Evolutionary conservation across 2,797 vertebrate genomes (phyloP).

Genomic region (Trachops cirrhosus): DNA sequence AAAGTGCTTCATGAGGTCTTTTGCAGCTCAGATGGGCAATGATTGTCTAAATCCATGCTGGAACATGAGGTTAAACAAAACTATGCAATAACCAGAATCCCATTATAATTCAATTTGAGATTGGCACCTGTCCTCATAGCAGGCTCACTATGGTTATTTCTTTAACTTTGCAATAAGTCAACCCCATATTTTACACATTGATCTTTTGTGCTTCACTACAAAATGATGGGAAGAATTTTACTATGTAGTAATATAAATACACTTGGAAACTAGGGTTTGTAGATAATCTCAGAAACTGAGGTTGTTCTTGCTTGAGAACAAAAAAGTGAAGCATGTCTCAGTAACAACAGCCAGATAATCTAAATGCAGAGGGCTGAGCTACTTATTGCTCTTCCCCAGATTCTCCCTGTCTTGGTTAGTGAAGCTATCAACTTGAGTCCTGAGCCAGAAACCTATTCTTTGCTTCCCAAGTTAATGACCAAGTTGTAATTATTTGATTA

Average conservation of each 20-base stretch:
- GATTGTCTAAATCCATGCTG: slow-evolving; percentile 46
- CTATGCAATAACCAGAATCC: neutral
- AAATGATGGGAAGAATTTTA: neutral
- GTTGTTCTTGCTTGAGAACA: neutral
- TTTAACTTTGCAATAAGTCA: slow-evolving; percentile 23
- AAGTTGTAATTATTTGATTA: neutral
- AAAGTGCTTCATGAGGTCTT: slow-evolving; percentile 36
- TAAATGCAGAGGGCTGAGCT: neutral
- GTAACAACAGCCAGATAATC: neutral
- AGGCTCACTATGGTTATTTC: neutral
- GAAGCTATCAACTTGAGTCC: neutral
- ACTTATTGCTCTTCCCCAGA: neutral
- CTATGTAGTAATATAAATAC: slow-evolving; percentile 28
- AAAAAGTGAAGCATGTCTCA: neutral
- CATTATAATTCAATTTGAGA: neutral
- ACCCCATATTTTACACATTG: neutral
- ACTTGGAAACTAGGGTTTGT: neutral
- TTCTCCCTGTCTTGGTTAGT: neutral
- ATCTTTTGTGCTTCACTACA: slow-evolving; percentile 16
- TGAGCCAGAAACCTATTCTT: neutral
- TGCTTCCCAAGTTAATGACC: neutral
- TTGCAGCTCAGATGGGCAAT: slow-evolving; percentile 32
- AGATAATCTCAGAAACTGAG: neutral
- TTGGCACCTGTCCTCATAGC: neutral
- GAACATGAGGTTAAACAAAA: slow-evolving; percentile 28